Base-by-base conservation (phyloP, 2,888 invertebrate genomes). In the Lasioglossum pauxillum region DNA sequence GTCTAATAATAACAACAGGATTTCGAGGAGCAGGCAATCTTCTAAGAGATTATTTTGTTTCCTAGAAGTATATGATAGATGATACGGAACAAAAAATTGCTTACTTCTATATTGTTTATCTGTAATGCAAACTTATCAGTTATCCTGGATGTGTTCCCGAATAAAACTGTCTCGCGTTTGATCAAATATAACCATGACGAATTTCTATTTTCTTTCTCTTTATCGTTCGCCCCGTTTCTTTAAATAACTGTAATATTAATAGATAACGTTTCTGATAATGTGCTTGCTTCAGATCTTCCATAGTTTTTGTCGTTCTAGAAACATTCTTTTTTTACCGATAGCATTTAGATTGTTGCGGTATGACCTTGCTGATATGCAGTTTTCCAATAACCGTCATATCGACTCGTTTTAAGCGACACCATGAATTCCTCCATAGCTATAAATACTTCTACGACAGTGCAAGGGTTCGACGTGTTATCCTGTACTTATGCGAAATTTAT, bases 401-500 rank as follows among this genome's bases (percentile, higher is more conserved):
- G 93, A 93, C 93, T 91, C 91, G 91, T 93, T 93, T 93, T 92
- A 93, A 93, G 91, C 93, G 93, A 93, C 91, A 92, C 89, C 93
- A 86, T 91, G 90, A 91, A 94, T 93, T 92, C 92, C 92, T 94
- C 93, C 93, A 94, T 92, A 92, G 91, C 93, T 94, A 95, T 94
- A 93, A 94, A 95, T 94, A 94, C 89, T 92, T 85, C 85, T 78
- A 88, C 86, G 86, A 86, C 81, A 87, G 75, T 78, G 83, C 81
- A 82, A 83, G 84, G 75, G 86, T 76, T 75, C 73, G 73, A 86
- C 82, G 79, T 84, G 80, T 73, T 78, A 74, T 86, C 64, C 64
- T 80, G n/a, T 57, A 8, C 8, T 53, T 53, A 75, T 60, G 82
- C 82, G 76, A 82, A 80, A 85, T 75, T 74, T 49, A 35, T 49